Percentiles rank a stretch among this genome's conserved stretches.
These are phyloP conservation scores for Blastobasis adustella DNA, from an alignment of 2,888 invertebrate species.

Conservation along the genomic window DNA sequence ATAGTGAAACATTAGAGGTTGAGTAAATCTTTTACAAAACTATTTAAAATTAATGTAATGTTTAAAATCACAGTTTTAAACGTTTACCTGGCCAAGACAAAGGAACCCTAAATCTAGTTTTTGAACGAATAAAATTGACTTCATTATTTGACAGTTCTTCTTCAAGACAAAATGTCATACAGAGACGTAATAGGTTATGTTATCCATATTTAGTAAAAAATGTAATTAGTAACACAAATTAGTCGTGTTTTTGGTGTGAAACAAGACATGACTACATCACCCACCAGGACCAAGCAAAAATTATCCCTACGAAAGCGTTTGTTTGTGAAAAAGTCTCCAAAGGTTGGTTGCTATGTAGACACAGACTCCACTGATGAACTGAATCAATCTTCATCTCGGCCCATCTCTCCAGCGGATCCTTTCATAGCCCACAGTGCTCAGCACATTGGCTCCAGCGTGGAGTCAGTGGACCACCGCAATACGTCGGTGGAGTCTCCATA, in stretches of 20 bases:
- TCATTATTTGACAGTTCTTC: constrained; percentile 19
- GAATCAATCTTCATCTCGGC: constrained; percentile 53
- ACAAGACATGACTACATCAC: constrained; percentile 67
- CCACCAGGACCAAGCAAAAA: constrained; percentile 65
- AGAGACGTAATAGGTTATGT: constrained; percentile 55
- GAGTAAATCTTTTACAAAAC: too few relatives aligned
- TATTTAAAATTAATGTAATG: too few relatives aligned
- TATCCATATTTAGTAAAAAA: constrained; percentile 60
- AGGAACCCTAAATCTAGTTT: too few relatives aligned
- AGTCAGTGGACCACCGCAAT: constrained; percentile 33
- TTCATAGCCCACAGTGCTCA: constrained; percentile 61
- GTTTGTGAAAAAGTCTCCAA: constrained; percentile 69
- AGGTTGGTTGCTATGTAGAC: constrained; percentile 70
- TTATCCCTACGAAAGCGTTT: constrained; percentile 65
- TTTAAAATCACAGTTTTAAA: too few relatives aligned
- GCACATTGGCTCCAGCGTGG: constrained; percentile 35
- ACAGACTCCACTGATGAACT: constrained; percentile 66
- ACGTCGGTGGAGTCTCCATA: constrained; percentile 31
- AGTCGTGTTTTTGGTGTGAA: constrained; percentile 44
- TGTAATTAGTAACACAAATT: constrained; percentile 69
- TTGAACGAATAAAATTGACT: neutral
- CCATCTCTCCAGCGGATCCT: constrained; percentile 67
- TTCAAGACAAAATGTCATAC: too few relatives aligned
- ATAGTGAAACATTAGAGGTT: too few relatives aligned
- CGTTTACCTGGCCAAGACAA: too few relatives aligned